Conservation (phyloP, 1,140 invertebrate genomes). For the Brachionus calyciflorus region DNA sequence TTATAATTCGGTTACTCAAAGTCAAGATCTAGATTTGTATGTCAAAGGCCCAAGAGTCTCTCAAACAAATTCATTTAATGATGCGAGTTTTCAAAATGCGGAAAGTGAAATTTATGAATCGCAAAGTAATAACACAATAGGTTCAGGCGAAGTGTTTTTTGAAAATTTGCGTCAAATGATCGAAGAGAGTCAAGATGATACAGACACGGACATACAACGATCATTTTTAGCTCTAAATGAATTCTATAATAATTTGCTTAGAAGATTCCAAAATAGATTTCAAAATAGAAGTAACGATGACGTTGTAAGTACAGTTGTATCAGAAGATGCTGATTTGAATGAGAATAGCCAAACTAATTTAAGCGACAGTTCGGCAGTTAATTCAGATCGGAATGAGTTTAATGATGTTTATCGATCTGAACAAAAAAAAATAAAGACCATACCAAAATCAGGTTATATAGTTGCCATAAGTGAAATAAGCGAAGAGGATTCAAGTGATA, state of each 20-base stretch:
- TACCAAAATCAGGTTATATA: not conserved
- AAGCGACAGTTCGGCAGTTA: not conserved
- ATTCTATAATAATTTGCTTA: slow-evolving; percentile 10
- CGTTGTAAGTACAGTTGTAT: not conserved
- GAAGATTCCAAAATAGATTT: slow-evolving; percentile 9
- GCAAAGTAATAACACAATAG: not conserved
- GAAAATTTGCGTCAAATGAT: not conserved
- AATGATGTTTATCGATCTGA: not conserved
- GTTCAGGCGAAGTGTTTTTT: slow-evolving; percentile 2
- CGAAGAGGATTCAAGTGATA: slow-evolving; percentile 14
- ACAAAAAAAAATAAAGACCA: not conserved
- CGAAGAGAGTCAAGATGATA: slow-evolving; percentile 13
- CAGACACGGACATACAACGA: not conserved
- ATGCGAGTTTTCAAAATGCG: not conserved
- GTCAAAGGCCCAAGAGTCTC: not conserved
- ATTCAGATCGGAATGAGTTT: not conserved
- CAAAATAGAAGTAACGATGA: not conserved
- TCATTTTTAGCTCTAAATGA: not conserved
- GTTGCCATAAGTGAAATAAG: not conserved
- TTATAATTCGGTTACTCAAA: not conserved
- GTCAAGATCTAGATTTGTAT: not conserved
- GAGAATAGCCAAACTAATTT: not conserved
- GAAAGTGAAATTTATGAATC: not conserved
- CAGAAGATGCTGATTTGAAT: not conserved
- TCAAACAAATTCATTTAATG: not conserved